Conservation (phyloP, 1,140 invertebrate species). For the Drosophila mojavensis region DNA sequence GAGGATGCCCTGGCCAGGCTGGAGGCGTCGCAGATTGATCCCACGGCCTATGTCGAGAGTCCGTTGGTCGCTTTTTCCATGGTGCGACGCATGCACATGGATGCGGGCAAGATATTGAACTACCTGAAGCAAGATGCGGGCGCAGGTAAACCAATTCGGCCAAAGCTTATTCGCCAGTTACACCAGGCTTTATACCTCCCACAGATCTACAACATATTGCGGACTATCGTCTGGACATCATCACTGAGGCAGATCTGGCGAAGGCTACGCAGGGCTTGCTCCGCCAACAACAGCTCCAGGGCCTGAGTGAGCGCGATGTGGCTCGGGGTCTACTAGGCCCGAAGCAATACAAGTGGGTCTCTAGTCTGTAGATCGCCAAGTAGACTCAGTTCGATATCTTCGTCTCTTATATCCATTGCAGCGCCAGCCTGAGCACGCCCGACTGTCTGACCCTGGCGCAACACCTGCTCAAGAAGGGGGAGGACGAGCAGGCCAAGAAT, state of each 20-base stretch:
- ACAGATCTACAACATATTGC: slow-evolving; percentile 30
- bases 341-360: slow-evolving; percentile 45
- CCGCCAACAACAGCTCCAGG: slow-evolving; percentile 12
- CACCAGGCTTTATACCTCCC: neutral
- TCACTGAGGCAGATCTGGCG: slow-evolving; percentile 29
- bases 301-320: slow-evolving; percentile 37
- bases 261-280: slow-evolving; percentile 19
- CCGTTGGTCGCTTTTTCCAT: slow-evolving; percentile 47
- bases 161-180: no score
- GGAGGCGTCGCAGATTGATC: slow-evolving; percentile 2
- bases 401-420: slow-evolving; percentile 1
- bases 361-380: neutral
- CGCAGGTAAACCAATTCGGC: neutral
- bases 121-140: slow-evolving; percentile 3
- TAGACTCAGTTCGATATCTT: no score
- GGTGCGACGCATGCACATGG: slow-evolving; percentile 53
- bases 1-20: slow-evolving; percentile 6
- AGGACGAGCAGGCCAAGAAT: neutral
- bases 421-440: slow-evolving; percentile 31
- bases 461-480: slow-evolving; percentile 1
- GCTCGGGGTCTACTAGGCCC: slow-evolving; percentile 29
- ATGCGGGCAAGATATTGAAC: slow-evolving; percentile 20
- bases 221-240: neutral
- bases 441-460: slow-evolving; percentile 47
- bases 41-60: slow-evolving; percentile 38